Base-by-base conservation (phyloP, 1,140 invertebrate genomes). In the Achroia grisella region DNA sequence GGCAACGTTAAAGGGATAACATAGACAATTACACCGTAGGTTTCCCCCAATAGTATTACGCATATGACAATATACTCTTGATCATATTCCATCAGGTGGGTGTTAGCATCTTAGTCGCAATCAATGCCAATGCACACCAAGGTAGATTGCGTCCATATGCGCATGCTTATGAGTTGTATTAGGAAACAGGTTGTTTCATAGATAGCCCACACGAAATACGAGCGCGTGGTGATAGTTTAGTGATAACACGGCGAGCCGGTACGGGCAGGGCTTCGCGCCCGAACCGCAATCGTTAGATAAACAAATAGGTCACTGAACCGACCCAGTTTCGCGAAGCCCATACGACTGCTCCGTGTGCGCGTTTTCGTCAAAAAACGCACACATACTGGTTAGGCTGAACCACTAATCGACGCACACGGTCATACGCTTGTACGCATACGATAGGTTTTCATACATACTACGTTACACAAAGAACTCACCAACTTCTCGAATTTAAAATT, bases 251-350 rank as follows among this genome's bases (percentile, higher is more conserved):
- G 17, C 17, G 6, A 23, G 17, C 17, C 33, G 14, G 11, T 35
- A 35, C 12, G 33, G 15, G 5, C 35, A 23, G 17, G 52, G 57
- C 39, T 37, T 40, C 40, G 39, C 40, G 43, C 33, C 61, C 52
- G 62, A 49, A 59, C 62, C 73, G 71, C 72, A 84, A 79, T 83
- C 70, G 64, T 72, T 84, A 84, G 80, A 81, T 84, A 84, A 84
- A 84, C 80, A 84, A 78, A 84, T 84, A 59, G 80, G 77, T 81
- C 77, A 80, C 64, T 84, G 80, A 84, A 84, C 80, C 77, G 80
- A 81, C 80, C 80, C 54, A 84, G 71, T 80, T 84, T 68, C 56
- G 31, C 48, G 54, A 43, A 60, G 57, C 50, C 61, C 62, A 62
- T 56, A 70, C 63, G 56, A 52, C 50, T 52, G 37, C 49, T 42